phyloP scores from a whole-genome alignment of 2,797 vertebrate genomes.

The Sebastes wilsoni region DNA sequence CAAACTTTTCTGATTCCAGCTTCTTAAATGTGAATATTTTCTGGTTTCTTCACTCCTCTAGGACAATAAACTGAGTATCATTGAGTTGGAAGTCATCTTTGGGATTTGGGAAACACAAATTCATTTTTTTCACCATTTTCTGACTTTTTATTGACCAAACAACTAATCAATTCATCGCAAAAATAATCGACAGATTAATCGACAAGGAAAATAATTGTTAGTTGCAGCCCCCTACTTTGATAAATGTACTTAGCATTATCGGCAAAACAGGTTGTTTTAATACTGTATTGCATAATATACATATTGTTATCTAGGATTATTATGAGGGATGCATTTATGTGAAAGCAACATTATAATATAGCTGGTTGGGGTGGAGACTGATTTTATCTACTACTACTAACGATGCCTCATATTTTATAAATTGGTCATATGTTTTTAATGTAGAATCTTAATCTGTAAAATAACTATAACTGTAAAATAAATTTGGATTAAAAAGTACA shows the following conservation, averaged over 20 bases:
- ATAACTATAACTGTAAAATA: not conserved
- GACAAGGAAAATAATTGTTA: not conserved
- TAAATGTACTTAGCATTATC: not conserved
- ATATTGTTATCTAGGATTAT: not conserved
- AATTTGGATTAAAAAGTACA: not conserved
- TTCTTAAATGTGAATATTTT: no score
- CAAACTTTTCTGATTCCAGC: no score
- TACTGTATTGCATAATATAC: not conserved
- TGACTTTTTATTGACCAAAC: no score
- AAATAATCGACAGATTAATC: no score
- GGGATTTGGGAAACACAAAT: accelerated
- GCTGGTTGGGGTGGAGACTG: no score
- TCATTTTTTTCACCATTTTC: no score
- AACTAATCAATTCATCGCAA: accelerated
- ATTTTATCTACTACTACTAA: no score
- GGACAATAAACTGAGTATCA: no score
- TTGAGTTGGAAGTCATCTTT: no score
- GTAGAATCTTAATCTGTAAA: not conserved
- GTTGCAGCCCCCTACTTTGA: not conserved
- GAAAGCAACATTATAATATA: no score
- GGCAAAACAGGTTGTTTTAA: not conserved
- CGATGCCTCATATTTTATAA: no score
- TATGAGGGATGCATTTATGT: no score
- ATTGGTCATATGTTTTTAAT: accelerated
- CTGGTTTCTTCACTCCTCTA: accelerated